phyloP scores from a whole-genome alignment of 2,888 invertebrate genomes.

The Eugnorisma glareosa region DNA sequence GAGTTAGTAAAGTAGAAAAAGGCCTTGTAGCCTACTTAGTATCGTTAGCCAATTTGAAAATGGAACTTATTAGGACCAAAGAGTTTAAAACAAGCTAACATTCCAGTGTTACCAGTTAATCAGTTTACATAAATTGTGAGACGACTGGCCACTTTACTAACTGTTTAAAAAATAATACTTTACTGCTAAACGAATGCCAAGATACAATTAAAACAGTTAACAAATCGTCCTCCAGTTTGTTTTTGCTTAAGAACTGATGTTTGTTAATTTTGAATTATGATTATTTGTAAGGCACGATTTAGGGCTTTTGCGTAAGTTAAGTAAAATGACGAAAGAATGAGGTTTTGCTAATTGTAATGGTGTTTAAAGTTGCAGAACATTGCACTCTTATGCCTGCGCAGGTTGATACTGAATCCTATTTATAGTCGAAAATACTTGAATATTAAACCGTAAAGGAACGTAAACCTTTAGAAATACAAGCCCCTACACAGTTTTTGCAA shows the following conservation, averaged over 20 bases:
- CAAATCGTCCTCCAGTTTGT: conserved; percentile 3
- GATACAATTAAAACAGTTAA: conserved; percentile 34
- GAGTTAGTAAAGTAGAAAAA: background rate
- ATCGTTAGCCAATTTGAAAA: conserved; percentile 18
- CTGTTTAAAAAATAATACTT: conserved; percentile 48
- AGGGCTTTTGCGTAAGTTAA: background rate
- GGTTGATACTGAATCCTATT: background rate
- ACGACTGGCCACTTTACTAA: conserved; percentile 17
- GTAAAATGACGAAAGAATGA: background rate
- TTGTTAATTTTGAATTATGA: conserved; percentile 38
- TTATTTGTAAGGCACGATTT: conserved; percentile 7
- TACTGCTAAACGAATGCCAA: conserved; percentile 62
- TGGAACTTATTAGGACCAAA: conserved; percentile 11
- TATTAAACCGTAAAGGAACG: background rate
- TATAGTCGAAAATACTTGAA: background rate
- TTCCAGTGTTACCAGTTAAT: conserved; percentile 40
- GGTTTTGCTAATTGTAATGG: conserved; percentile 12
- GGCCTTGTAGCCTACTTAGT: background rate
- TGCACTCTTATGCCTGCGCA: background rate
- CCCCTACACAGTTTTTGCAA: background rate
- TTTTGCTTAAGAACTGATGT: conserved; percentile 7
- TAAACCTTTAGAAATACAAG: background rate
- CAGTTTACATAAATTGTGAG: conserved; percentile 30
- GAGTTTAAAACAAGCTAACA: conserved; percentile 9
- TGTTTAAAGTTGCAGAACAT: background rate